Evolutionary conservation across 1,140 invertebrate species (phyloP).

Genomic region (Planococcus citri): DNA sequence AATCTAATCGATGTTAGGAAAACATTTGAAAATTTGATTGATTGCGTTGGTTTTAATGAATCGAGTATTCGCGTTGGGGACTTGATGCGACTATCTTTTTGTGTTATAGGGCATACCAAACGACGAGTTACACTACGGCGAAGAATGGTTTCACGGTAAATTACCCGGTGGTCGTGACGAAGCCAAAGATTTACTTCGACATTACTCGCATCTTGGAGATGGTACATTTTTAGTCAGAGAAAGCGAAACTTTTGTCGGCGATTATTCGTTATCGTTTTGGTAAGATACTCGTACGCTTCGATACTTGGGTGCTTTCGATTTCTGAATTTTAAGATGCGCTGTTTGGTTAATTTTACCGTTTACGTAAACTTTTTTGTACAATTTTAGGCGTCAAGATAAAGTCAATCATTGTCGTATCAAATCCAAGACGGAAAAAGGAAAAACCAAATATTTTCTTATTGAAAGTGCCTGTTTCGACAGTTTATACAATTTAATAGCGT

Average conservation of each 20-base stretch:
- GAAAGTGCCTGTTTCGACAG: conserved; percentile 83
- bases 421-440: conserved; percentile 73
- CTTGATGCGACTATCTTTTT: too few relatives aligned
- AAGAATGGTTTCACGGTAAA: conserved; percentile 92
- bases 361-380: too few relatives aligned
- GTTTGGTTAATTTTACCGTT: not conserved
- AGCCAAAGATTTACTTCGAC: conserved; percentile 58
- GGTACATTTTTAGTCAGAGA: conserved; percentile 90
- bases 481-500: conserved; percentile 80
- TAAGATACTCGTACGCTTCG: conserved; percentile 28
- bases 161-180: conserved; percentile 60
- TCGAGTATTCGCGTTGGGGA: too few relatives aligned
- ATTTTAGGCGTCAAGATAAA: conserved; percentile 59
- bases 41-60: too few relatives aligned
- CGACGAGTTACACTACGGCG: conserved; percentile 85
- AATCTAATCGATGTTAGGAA: too few relatives aligned
- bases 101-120: conserved; percentile 46
- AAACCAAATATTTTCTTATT: conserved; percentile 82
- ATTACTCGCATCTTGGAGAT: conserved; percentile 77
- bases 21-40: too few relatives aligned
- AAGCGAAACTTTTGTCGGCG: conserved; percentile 91
- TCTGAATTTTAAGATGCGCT: not conserved
- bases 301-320: too few relatives aligned
- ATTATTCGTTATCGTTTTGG: conserved; percentile 92
- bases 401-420: conserved; percentile 89